Conservation (phyloP, 2,888 invertebrate genomes). For the Criorhina ranunculi region DNA sequence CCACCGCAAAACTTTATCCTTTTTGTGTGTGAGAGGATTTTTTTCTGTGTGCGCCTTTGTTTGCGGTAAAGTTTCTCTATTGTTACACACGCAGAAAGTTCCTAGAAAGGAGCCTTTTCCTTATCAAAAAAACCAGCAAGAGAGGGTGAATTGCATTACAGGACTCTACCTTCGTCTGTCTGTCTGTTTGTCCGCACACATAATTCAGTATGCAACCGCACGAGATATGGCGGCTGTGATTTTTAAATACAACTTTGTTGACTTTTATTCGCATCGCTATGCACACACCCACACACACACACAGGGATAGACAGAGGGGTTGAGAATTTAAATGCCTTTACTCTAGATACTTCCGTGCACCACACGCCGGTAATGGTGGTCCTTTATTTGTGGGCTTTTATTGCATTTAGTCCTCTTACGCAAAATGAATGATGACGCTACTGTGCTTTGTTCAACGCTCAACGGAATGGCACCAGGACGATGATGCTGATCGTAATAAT, state of each 20-base stretch:
- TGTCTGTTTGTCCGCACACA: constrained; percentile 43
- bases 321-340: constrained; percentile 15
- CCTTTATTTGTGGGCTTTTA: constrained; percentile 68
- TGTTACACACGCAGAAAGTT: constrained; percentile 34
- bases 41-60: constrained; percentile 31
- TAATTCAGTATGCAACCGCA: constrained; percentile 70
- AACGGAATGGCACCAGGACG: too few species aligned
- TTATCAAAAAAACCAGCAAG: constrained; percentile 49
- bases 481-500: constrained; percentile 54
- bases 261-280: constrained; percentile 54
- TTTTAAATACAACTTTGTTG: constrained; percentile 58
- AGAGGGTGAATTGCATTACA: constrained; percentile 42
- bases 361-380: constrained; percentile 20
- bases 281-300: constrained; percentile 32
- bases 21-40: constrained; percentile 7
- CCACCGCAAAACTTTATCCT: constrained; percentile 64
- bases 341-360: too few species aligned
- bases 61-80: constrained; percentile 55
- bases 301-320: neutral
- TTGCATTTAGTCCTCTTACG: constrained; percentile 59
- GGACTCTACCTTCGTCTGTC: constrained; percentile 3
- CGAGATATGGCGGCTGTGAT: constrained; percentile 34
- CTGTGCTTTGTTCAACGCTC: neutral
- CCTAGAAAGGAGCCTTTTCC: constrained; percentile 12
- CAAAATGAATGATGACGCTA: constrained; percentile 62